Evolutionary conservation across 92 coral and sea anemone genomes (phyloP).

Genomic region (Pocillopora grandis): DNA sequence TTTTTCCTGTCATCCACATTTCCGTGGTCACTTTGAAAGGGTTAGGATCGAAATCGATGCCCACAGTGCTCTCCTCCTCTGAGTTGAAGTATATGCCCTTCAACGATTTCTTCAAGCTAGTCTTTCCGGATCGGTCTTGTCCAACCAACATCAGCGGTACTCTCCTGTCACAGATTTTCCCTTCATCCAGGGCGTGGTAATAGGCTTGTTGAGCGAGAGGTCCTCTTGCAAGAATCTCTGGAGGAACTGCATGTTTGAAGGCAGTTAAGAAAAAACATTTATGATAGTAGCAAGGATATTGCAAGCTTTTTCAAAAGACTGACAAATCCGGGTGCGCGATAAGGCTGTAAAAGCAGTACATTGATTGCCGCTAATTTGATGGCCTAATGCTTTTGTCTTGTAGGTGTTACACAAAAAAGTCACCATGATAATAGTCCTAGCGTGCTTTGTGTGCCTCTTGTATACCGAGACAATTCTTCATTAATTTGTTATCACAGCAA

Average conservation of each 20-base stretch:
- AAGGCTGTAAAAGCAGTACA: too few species aligned
- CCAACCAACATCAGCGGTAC: conserved; percentile 65
- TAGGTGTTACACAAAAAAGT: too few species aligned
- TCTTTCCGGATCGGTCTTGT: conserved; percentile 66
- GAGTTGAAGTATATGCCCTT: conserved; percentile 47
- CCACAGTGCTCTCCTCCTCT: conserved; percentile 55
- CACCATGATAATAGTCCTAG: too few species aligned
- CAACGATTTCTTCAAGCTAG: conserved; percentile 65
- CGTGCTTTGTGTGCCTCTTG: too few species aligned
- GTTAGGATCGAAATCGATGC: conserved; percentile 44
- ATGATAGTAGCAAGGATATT: background rate
- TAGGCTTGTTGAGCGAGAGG: conserved; percentile 46
- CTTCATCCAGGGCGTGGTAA: conserved; percentile 52
- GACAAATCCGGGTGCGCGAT: background rate
- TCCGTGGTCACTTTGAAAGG: conserved; percentile 17
- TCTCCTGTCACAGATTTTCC: conserved; percentile 43
- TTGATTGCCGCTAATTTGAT: too few species aligned
- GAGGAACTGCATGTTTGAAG: conserved; percentile 45
- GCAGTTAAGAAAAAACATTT: background rate
- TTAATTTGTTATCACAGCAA: too few species aligned
- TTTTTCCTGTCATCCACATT: conserved; percentile 26
- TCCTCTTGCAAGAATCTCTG: conserved; percentile 70
- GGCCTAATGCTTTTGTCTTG: too few species aligned
- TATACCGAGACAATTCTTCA: too few species aligned
- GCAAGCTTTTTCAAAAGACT: background rate